Percentiles rank a stretch among this genome's conserved stretches.
These are phyloP conservation scores for Xanthia icteritia DNA, from an alignment of 2,888 invertebrate genomes.

Conservation along the genomic window DNA sequence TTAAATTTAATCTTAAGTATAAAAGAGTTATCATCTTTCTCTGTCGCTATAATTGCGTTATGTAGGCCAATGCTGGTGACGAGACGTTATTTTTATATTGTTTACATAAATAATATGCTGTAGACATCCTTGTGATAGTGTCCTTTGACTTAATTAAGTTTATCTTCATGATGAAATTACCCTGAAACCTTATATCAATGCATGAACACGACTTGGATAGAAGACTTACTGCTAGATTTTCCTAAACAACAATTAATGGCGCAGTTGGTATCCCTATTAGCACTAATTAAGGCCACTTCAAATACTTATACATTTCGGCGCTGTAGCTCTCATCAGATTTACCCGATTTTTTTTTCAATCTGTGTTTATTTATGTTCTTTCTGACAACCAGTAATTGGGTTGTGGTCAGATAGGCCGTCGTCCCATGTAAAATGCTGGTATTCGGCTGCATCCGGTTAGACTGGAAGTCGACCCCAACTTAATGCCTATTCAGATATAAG, in stretches of 20 bases:
- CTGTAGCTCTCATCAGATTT: not conserved
- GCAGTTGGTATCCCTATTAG: not conserved
- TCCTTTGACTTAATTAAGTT: slow-evolving; percentile 45
- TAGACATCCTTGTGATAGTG: slow-evolving; percentile 52
- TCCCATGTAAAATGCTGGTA: not conserved
- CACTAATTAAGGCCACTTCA: not conserved
- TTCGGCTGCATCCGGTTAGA: not conserved
- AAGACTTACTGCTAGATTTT: not conserved
- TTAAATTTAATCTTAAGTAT: slow-evolving; percentile 27
- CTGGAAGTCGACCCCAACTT: not conserved
- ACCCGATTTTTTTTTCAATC: not conserved
- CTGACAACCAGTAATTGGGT: not conserved
- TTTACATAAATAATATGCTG: slow-evolving; percentile 46
- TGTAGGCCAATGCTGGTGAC: slow-evolving; percentile 51
- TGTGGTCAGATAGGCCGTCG: not conserved
- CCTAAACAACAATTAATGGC: not conserved
- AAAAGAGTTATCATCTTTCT: slow-evolving; percentile 34
- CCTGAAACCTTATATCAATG: slow-evolving; percentile 7
- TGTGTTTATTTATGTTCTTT: not conserved
- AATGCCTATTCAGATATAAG: too few species aligned
- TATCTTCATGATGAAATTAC: slow-evolving; percentile 15
- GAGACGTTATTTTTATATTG: slow-evolving; percentile 49
- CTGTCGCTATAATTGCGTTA: slow-evolving; percentile 24
- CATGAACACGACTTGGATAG: not conserved
- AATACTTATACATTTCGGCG: not conserved